A percentile compares a stretch with the other conserved stretches of the same genome.
Conservation (phyloP, 2,888 invertebrate genomes). For the Malthinus seriepunctatus region DNA sequence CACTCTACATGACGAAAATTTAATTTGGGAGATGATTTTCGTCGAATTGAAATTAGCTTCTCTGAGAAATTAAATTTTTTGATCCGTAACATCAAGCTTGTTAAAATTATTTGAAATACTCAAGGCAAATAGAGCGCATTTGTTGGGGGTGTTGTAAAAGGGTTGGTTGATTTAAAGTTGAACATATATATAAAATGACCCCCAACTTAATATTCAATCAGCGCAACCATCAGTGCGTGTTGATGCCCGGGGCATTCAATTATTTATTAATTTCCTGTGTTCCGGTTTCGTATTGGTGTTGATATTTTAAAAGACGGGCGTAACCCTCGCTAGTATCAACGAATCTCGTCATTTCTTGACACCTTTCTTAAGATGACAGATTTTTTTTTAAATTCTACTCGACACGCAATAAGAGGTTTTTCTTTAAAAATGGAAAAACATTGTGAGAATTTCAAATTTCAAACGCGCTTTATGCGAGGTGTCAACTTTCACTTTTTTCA, state of each 20-base stretch:
- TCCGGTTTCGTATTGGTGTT: slow-evolving; percentile 32
- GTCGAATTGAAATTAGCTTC: slow-evolving; percentile 12
- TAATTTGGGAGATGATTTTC: not conserved
- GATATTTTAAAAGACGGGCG: slow-evolving; percentile 18
- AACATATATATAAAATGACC: slow-evolving; percentile 31
- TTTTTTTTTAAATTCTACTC: not conserved
- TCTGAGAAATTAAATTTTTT: slow-evolving; percentile 15
- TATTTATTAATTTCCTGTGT: slow-evolving; percentile 47
- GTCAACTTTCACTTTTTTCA: too few relatives aligned
- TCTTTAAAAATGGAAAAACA: too few relatives aligned
- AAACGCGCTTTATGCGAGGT: too few relatives aligned
- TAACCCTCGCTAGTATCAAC: not conserved
- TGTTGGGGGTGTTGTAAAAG: slow-evolving; percentile 23
- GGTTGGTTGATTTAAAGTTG: slow-evolving; percentile 27
- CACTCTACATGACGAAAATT: not conserved
- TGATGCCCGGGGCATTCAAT: slow-evolving; percentile 41
- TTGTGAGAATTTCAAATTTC: too few relatives aligned
- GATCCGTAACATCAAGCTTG: slow-evolving; percentile 8
- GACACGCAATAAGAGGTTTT: too few relatives aligned
- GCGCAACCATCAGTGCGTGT: slow-evolving; percentile 41
- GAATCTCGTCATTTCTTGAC: not conserved
- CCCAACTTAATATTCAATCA: slow-evolving; percentile 45
- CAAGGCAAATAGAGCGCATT: slow-evolving; percentile 16
- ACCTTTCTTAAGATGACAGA: slow-evolving; percentile 1
- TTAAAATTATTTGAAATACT: slow-evolving; percentile 23